Evolutionary conservation across 2,888 invertebrate genomes (phyloP).

Genomic region (Apomyelois bistriatella): DNA sequence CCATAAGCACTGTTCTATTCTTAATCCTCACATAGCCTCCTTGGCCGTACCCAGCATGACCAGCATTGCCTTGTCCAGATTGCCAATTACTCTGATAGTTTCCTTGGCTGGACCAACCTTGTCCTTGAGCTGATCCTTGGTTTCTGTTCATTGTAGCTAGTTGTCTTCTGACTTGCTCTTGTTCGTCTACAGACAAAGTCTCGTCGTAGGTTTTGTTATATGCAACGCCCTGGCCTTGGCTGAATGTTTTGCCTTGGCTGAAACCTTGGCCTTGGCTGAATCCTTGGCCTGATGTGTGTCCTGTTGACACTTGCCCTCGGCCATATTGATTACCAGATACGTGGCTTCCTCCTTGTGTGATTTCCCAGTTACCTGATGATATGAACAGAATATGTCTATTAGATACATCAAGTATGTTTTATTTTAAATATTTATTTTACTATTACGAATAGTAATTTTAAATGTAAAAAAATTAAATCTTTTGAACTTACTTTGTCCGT

Average conservation of each 20-base stretch:
- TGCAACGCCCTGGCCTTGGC: constrained; percentile 27
- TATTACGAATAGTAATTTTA: background rate
- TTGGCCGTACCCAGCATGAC: constrained; percentile 27
- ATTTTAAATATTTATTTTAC: background rate
- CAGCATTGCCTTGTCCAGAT: constrained; percentile 16
- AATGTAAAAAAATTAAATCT: too few relatives aligned
- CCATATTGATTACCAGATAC: constrained; percentile 13
- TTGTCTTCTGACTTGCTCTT: constrained; percentile 49
- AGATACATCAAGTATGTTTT: background rate
- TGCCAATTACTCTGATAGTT: constrained; percentile 11
- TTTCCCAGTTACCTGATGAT: constrained; percentile 21
- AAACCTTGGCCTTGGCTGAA: background rate
- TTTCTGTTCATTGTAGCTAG: constrained; percentile 37
- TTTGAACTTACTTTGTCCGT: constrained; percentile 62
- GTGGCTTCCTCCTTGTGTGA: constrained; percentile 20
- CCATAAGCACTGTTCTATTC: constrained; percentile 58
- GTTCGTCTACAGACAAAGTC: constrained; percentile 49
- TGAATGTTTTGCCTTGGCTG: background rate
- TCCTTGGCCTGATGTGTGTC: constrained; percentile 19
- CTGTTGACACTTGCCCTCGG: constrained; percentile 26
- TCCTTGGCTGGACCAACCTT: constrained; percentile 11
- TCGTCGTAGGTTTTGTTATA: constrained; percentile 45
- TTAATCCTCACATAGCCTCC: constrained; percentile 46
- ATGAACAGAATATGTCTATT: background rate
- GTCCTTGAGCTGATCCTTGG: constrained; percentile 13